phyloP scores from a whole-genome alignment of 2,888 invertebrate genomes.

The Tridacna gigas region DNA sequence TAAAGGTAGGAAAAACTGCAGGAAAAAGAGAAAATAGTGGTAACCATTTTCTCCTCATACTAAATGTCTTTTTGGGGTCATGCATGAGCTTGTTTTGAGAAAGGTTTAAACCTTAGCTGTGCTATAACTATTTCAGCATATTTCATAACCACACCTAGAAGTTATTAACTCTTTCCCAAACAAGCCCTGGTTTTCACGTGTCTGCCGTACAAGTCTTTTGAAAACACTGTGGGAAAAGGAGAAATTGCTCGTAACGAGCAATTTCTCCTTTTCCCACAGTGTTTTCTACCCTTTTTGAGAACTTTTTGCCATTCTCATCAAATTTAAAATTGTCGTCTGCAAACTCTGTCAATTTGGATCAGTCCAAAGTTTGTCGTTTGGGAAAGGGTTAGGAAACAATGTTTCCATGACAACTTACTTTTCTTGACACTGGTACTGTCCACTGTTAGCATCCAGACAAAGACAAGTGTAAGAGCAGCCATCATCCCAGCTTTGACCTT shows the following conservation, averaged over 20 bases:
- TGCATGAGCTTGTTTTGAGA: background rate
- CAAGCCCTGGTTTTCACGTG: background rate
- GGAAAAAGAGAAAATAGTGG: too few relatives aligned
- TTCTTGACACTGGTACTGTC: slow-evolving; percentile 72
- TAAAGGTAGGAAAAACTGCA: too few relatives aligned
- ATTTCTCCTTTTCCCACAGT: background rate
- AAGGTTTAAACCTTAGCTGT: background rate
- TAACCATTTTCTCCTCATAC: too few relatives aligned
- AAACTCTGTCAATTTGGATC: too few relatives aligned
- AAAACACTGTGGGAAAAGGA: background rate
- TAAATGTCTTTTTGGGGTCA: too few relatives aligned
- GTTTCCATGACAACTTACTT: slow-evolving; percentile 58
- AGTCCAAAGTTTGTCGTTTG: too few relatives aligned
- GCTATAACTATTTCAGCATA: too few relatives aligned
- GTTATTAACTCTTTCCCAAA: background rate
- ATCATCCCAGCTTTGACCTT: slow-evolving; percentile 76
- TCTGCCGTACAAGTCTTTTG: background rate
- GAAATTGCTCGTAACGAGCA: background rate
- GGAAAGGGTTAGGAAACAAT: too few relatives aligned
- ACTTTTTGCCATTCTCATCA: too few relatives aligned
- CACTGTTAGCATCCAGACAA: slow-evolving; percentile 70
- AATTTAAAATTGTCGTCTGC: too few relatives aligned
- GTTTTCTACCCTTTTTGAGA: too few relatives aligned
- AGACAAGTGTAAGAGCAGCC: slow-evolving; percentile 73
- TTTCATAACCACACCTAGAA: too few relatives aligned